These are phyloP conservation scores for Cephus rjabovi DNA, from an alignment of 2,888 invertebrate genomes.

Conservation along the genomic window DNA sequence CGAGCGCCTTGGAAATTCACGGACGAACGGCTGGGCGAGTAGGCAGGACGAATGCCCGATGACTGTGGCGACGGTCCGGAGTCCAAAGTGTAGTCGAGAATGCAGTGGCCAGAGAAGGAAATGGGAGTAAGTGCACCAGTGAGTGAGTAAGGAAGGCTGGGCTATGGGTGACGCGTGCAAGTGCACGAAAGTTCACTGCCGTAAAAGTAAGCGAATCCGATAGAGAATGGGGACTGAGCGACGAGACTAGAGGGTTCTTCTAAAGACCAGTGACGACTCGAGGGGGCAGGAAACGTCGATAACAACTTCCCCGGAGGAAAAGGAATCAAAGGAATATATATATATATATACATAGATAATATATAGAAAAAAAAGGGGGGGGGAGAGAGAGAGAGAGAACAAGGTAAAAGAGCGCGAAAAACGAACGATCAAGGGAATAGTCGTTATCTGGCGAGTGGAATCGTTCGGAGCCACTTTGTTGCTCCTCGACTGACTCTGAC, in stretches of 20 bases:
- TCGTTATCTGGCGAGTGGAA: background rate
- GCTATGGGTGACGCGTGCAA: background rate
- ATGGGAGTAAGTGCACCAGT: background rate
- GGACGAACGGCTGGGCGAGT: background rate
- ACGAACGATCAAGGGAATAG: background rate
- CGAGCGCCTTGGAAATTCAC: background rate
- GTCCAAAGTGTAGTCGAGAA: background rate
- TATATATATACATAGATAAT: background rate
- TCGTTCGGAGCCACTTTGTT: background rate
- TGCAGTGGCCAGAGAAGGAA: background rate
- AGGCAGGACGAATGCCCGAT: background rate
- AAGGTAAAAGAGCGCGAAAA: constrained; percentile 14
- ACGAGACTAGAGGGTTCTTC: background rate
- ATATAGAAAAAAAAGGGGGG: background rate
- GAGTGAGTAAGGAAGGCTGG: background rate
- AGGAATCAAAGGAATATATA: background rate
- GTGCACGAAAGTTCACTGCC: background rate
- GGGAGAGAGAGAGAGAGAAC: background rate
- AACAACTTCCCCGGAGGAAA: constrained; percentile 13
- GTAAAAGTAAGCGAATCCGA: background rate
- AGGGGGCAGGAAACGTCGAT: constrained; percentile 31
- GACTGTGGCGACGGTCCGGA: background rate
- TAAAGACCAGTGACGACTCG: constrained; percentile 22
- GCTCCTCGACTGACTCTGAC: background rate
- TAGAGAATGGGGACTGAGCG: background rate